Conservation (phyloP, 2,888 invertebrate species). For the Beris morrisii region DNA sequence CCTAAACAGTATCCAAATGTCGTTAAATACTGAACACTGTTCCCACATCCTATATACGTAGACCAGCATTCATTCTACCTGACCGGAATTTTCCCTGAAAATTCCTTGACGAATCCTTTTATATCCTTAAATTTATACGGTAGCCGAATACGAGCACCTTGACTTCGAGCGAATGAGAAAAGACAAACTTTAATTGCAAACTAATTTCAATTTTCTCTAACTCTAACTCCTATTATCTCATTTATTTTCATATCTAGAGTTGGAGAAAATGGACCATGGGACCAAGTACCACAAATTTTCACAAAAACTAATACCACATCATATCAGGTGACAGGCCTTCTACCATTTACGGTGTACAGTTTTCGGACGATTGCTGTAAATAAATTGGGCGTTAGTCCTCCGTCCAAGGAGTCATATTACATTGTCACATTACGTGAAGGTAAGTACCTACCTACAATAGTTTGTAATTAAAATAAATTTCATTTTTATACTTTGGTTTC, state of each 20-base stretch:
- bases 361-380: constrained; percentile 74
- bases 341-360: constrained; percentile 75
- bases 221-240: constrained; percentile 6
- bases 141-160: no score
- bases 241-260: constrained; percentile 57
- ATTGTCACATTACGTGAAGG: constrained; percentile 75
- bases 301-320: constrained; percentile 67
- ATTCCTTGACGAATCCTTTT: background rate
- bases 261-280: constrained; percentile 71
- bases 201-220: constrained; percentile 21
- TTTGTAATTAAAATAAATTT: no score
- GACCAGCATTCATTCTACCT: background rate
- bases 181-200: constrained; percentile 26
- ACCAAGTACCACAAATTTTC: constrained; percentile 62
- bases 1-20: constrained; percentile 7
- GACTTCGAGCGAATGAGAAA: background rate
- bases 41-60: no score
- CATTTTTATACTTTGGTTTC: no score
- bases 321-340: constrained; percentile 67
- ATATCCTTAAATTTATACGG: no score
- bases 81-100: background rate
- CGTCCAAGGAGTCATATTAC: constrained; percentile 71
- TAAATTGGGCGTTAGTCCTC: constrained; percentile 67
- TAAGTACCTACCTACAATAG: constrained; percentile 52
- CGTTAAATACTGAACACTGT: no score